Percentiles rank a stretch among this genome's conserved stretches.
These are phyloP conservation scores for Tragelaphus oryx DNA, from an alignment of 2,797 vertebrate species.

Conservation along the genomic window DNA sequence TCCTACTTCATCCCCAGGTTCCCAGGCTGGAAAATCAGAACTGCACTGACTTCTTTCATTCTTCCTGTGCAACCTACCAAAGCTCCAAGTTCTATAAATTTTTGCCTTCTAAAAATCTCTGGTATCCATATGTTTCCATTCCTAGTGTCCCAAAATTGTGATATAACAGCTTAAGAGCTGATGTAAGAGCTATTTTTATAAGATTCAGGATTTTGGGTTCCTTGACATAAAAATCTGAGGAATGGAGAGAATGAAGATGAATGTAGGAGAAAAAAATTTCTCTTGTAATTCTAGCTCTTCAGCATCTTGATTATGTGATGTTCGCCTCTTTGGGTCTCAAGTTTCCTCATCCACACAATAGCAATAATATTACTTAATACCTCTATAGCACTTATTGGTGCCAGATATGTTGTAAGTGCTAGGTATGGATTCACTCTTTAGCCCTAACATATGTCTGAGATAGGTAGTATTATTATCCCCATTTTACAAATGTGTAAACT, in stretches of 20 bases:
- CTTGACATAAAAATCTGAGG: not conserved
- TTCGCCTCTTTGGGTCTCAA: fast-evolving
- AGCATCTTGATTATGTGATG: too few species aligned
- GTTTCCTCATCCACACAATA: not conserved
- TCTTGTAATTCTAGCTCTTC: not conserved
- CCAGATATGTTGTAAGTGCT: not conserved
- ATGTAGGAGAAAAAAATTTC: not conserved
- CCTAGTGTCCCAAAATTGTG: not conserved
- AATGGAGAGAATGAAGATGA: not conserved
- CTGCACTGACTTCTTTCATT: fast-evolving
- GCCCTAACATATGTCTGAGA: not conserved
- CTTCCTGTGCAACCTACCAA: not conserved
- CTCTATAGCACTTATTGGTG: not conserved
- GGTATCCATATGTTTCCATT: not conserved
- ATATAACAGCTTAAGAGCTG: not conserved
- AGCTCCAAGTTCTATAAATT: not conserved
- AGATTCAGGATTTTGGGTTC: not conserved
- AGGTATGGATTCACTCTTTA: not conserved
- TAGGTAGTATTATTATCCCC: too few species aligned
- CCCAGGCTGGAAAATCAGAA: not conserved
- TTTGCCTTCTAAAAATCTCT: not conserved
- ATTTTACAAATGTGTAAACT: not conserved
- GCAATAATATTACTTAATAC: not conserved
- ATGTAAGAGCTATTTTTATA: not conserved
- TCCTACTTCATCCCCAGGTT: not conserved